Evolutionary conservation across 2,888 invertebrate genomes (phyloP).

Genomic region (Octonoba sinensis): DNA sequence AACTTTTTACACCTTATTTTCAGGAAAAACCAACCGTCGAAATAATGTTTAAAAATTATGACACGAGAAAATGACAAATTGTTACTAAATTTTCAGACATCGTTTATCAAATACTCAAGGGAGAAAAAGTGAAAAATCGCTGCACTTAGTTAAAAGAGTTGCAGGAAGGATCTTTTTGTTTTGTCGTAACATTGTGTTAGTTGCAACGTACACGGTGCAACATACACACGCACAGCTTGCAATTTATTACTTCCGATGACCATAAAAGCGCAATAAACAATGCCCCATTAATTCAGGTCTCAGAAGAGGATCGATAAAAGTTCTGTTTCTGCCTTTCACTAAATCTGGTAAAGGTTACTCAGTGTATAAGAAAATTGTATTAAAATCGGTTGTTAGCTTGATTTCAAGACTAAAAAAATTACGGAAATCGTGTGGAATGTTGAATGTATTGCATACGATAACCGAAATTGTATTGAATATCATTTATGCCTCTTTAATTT

Average conservation of each 20-base stretch:
- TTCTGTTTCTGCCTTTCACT: neutral
- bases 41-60: slow-evolving; percentile 10
- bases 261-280: slow-evolving; percentile 47
- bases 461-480: too few relatives aligned
- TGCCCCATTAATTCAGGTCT: slow-evolving; percentile 39
- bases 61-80: slow-evolving; percentile 42
- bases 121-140: slow-evolving; percentile 19
- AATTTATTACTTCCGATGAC: slow-evolving; percentile 34
- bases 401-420: too few relatives aligned
- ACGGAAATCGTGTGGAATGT: too few relatives aligned
- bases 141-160: slow-evolving; percentile 20
- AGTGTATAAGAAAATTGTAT: too few relatives aligned
- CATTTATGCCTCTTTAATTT: too few relatives aligned
- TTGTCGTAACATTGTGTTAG: slow-evolving; percentile 1
- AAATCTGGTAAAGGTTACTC: too few relatives aligned
- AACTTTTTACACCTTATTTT: too few relatives aligned
- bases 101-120: slow-evolving; percentile 37
- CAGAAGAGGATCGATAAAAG: slow-evolving; percentile 21
- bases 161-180: neutral
- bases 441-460: too few relatives aligned
- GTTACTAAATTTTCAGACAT: slow-evolving; percentile 43
- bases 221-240: neutral
- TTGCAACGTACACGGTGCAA: neutral
- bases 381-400: too few relatives aligned
- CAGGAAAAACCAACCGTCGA: too few relatives aligned